These are phyloP conservation scores for Electrophaes corylata DNA, from an alignment of 2,888 invertebrate genomes.

Conservation along the genomic window DNA sequence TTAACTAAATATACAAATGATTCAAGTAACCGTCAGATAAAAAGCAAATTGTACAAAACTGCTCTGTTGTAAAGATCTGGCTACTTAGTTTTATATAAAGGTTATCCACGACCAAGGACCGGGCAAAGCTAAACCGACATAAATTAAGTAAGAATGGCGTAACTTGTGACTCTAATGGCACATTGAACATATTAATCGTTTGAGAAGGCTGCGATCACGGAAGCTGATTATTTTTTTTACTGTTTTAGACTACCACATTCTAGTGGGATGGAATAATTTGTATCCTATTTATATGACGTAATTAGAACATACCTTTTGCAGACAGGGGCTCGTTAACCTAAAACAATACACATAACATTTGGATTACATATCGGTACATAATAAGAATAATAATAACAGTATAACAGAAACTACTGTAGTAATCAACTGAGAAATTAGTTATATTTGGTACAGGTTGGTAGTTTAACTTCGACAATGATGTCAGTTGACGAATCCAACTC, in stretches of 20 bases:
- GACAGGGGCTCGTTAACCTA: background rate
- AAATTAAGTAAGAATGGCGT: slow-evolving; percentile 73
- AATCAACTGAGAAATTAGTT: too few relatives aligned
- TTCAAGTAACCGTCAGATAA: background rate
- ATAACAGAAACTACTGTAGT: too few relatives aligned
- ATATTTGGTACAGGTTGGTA: too few relatives aligned
- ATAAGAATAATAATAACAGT: too few relatives aligned
- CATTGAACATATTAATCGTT: slow-evolving; percentile 75
- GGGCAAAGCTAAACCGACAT: slow-evolving; percentile 56
- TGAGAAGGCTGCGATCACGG: slow-evolving; percentile 40
- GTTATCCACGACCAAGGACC: slow-evolving; percentile 17
- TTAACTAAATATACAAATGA: too few relatives aligned
- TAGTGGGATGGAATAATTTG: background rate
- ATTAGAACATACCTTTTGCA: background rate
- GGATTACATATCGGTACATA: background rate
- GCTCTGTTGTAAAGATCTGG: slow-evolving; percentile 1
- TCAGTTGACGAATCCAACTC: too few relatives aligned
- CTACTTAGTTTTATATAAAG: slow-evolving; percentile 25
- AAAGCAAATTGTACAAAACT: background rate
- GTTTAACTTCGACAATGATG: too few relatives aligned
- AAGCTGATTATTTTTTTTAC: slow-evolving; percentile 8
- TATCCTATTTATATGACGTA: background rate
- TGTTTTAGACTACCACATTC: background rate
- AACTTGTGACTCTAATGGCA: slow-evolving; percentile 76
- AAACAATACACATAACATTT: background rate